These are phyloP conservation scores for Pseudochaenichthys georgianus DNA, from an alignment of 2,797 vertebrate genomes.

Conservation along the genomic window DNA sequence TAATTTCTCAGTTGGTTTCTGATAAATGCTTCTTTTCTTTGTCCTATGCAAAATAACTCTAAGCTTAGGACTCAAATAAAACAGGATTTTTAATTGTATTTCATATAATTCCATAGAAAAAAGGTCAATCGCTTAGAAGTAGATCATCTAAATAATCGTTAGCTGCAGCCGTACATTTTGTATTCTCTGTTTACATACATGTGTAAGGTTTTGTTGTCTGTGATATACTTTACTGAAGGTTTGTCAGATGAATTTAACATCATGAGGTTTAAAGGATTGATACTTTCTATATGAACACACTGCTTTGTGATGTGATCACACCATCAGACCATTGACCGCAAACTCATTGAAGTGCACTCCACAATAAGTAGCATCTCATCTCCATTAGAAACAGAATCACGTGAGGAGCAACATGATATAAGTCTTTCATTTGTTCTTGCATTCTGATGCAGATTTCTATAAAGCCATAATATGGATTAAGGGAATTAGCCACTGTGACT, in stretches of 20 bases:
- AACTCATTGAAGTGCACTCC: constrained; percentile 4
- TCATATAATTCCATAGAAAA: no score
- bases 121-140: no score
- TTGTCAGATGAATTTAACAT: not conserved
- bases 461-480: constrained; percentile 5
- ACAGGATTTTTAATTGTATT: not conserved
- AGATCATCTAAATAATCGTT: no score
- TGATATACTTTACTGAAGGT: not conserved
- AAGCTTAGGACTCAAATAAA: not conserved
- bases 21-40: no score
- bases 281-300: constrained; percentile 8
- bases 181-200: no score
- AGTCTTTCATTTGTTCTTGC: constrained; percentile 27
- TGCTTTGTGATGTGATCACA: not conserved
- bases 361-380: constrained; percentile 20
- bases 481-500: not conserved
- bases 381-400: not conserved
- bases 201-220: not conserved
- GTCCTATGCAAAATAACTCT: no score
- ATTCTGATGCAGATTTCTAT: constrained; percentile 25
- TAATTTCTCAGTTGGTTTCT: not conserved
- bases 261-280: not conserved
- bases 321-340: constrained; percentile 30
- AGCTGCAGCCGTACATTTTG: no score
- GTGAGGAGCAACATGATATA: not conserved